These are phyloP conservation scores for Silurus asotus DNA, from an alignment of 2,113 vertebrate genomes.

Conservation along the genomic window DNA sequence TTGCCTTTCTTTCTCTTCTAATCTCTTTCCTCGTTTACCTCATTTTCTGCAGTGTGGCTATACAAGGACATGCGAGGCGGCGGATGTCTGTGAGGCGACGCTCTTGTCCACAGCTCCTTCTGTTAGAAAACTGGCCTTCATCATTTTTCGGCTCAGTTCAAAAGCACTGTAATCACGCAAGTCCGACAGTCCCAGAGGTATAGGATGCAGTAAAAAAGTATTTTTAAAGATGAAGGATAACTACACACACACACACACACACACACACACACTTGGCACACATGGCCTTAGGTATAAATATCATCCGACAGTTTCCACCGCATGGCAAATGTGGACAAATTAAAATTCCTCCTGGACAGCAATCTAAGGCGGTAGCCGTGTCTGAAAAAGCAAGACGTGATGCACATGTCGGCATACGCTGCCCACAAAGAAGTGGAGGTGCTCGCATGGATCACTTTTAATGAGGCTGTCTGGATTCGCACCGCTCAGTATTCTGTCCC, in stretches of 20 bases:
- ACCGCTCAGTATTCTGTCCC: slow-evolving; percentile 30
- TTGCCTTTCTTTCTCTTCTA: slow-evolving; percentile 37
- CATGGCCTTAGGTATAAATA: slow-evolving; percentile 39
- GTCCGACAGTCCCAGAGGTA: slow-evolving; percentile 10
- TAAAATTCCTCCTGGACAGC: slow-evolving; percentile 49
- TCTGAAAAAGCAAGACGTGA: slow-evolving; percentile 39
- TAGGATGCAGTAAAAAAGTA: slow-evolving; percentile 9
- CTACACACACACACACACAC: background rate
- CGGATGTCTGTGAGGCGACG: slow-evolving; percentile 23
- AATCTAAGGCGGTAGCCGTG: slow-evolving; percentile 30
- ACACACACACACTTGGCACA: background rate
- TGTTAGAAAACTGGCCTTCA: slow-evolving; percentile 16
- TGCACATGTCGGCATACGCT: slow-evolving; percentile 36
- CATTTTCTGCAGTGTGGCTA: slow-evolving; percentile 28
- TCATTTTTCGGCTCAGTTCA: slow-evolving; percentile 17
- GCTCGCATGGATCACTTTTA: slow-evolving; percentile 46
- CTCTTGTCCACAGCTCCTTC: background rate
- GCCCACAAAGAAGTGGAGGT: slow-evolving; percentile 26
- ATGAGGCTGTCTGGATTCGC: slow-evolving; percentile 39
- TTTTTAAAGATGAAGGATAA: slow-evolving; percentile 29
- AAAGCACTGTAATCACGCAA: slow-evolving; percentile 26
- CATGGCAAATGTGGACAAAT: slow-evolving; percentile 48
- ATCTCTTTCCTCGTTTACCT: slow-evolving; percentile 29
- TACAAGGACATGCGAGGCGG: slow-evolving; percentile 27
- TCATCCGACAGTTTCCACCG: slow-evolving; percentile 26